These are phyloP conservation scores for Gonatopus flavifemur DNA, from an alignment of 1,140 invertebrate genomes.

Conservation along the genomic window DNA sequence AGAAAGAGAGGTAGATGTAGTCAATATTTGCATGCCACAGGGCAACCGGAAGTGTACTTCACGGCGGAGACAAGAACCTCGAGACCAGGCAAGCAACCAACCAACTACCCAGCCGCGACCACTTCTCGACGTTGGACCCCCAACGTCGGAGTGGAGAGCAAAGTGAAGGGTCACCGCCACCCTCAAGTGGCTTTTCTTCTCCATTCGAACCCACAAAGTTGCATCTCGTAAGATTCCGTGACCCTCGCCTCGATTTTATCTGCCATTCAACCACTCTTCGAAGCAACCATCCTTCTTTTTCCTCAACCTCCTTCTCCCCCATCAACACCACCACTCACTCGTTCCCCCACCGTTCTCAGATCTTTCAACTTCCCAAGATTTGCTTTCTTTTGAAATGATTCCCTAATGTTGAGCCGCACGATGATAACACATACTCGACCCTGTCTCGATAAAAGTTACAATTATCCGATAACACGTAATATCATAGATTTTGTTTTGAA, in stretches of 20 bases:
- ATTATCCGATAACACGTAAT: no score
- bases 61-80: conserved; percentile 41
- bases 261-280: no score
- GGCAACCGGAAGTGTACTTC: conserved; percentile 45
- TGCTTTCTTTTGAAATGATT: no score
- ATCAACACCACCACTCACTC: not conserved
- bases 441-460: no score
- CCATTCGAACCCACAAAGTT: conserved; percentile 41
- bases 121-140: not conserved
- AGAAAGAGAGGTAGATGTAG: conserved; percentile 30
- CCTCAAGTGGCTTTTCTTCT: conserved; percentile 42
- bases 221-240: conserved; percentile 34
- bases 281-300: no score
- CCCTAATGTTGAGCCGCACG: no score
- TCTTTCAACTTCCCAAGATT: conserved; percentile 3
- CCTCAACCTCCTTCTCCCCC: no score
- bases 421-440: no score
- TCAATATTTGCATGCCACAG: conserved; percentile 56
- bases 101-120: conserved; percentile 30
- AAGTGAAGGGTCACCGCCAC: conserved; percentile 39
- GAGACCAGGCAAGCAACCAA: conserved; percentile 29
- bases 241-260: no score
- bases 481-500: no score
- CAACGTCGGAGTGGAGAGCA: conserved; percentile 25
- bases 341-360: conserved; percentile 1